These are phyloP conservation scores for Chrysotoxum bicinctum DNA, from an alignment of 2,888 invertebrate genomes.

Conservation along the genomic window DNA sequence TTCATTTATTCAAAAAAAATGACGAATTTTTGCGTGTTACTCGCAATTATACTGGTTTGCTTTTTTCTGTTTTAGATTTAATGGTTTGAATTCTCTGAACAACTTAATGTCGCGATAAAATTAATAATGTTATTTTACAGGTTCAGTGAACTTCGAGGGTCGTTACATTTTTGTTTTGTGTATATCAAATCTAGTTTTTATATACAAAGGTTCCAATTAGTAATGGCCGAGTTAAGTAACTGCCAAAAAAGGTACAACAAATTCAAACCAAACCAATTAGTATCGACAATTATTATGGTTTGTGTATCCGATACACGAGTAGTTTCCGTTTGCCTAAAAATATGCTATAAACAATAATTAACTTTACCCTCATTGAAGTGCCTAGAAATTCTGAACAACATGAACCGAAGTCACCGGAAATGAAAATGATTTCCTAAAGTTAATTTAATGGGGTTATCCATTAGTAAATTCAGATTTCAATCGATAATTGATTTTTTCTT, in stretches of 20 bases:
- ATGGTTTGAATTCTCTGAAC: conserved; percentile 14
- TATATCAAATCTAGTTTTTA: background rate
- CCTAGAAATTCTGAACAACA: background rate
- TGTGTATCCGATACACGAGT: background rate
- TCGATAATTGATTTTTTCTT: too few relatives aligned
- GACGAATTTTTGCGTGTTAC: conserved; percentile 36
- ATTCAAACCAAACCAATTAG: background rate
- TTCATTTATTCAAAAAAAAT: background rate
- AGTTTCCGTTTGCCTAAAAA: background rate
- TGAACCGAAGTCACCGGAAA: background rate
- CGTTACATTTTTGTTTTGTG: background rate
- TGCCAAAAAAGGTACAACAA: background rate
- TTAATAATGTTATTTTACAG: background rate
- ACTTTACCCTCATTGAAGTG: background rate
- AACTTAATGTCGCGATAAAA: conserved; percentile 32
- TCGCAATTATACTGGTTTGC: conserved; percentile 47
- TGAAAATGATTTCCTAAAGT: background rate
- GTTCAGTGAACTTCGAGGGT: conserved; percentile 27
- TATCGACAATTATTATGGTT: conserved; percentile 10
- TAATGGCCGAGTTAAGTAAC: background rate
- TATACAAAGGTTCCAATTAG: too few relatives aligned
- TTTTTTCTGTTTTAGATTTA: conserved; percentile 4
- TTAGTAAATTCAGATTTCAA: too few relatives aligned
- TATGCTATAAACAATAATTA: conserved; percentile 11
- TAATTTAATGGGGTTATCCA: too few relatives aligned